Evolutionary conservation across 30 jellyfish, hydroid and myxozoan genomes (phyloP).

Genomic region (Sanderia malayensis): DNA sequence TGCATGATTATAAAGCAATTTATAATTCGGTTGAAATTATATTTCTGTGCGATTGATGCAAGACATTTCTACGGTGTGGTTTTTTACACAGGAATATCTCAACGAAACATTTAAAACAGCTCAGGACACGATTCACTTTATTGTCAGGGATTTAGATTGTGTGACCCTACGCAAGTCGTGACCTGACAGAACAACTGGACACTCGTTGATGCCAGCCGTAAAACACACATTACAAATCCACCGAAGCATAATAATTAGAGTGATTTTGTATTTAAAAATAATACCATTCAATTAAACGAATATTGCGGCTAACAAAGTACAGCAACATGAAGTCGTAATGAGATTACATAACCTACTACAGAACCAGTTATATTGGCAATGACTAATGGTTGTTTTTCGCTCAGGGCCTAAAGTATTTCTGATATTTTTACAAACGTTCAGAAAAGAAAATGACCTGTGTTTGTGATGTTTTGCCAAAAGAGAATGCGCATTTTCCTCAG

Average conservation of each 20-base stretch:
- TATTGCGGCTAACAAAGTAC: not conserved
- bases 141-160: not conserved
- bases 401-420: no score
- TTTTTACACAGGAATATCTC: not conserved
- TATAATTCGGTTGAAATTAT: no score
- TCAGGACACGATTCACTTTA: not conserved
- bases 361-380: no score
- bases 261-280: not conserved
- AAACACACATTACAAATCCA: not conserved
- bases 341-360: no score
- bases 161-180: not conserved
- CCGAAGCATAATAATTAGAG: not conserved
- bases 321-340: not conserved
- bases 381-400: no score
- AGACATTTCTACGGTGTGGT: no score
- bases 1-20: no score
- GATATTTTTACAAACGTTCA: no score
- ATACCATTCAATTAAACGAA: not conserved
- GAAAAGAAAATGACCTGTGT: no score
- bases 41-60: not conserved
- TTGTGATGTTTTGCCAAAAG: no score
- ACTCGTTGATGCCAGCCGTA: not conserved
- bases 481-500: no score
- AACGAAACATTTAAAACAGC: not conserved
- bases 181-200: not conserved